Evolutionary conservation across 2,113 vertebrate genomes (phyloP).

Genomic region (Labeo catla): DNA sequence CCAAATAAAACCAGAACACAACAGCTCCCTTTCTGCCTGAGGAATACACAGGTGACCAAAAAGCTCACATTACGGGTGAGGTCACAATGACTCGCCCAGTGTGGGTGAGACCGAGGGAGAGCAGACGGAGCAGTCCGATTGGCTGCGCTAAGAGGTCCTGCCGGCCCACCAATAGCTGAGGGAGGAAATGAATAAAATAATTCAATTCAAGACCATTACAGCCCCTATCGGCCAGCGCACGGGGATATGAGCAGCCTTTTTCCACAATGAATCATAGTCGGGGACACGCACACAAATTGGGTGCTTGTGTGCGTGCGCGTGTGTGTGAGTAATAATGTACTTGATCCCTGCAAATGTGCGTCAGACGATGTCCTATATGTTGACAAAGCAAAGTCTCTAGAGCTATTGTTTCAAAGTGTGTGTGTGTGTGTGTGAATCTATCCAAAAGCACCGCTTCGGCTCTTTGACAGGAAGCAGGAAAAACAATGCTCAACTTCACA

Average conservation of each 20-base stretch:
- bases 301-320: slow-evolving; percentile 38
- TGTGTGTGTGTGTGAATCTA: slow-evolving; percentile 12
- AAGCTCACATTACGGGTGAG: slow-evolving; percentile 56
- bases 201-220: slow-evolving; percentile 58
- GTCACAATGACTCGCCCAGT: slow-evolving; percentile 47
- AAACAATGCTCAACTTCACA: slow-evolving; percentile 61
- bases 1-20: slow-evolving; percentile 45
- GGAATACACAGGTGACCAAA: slow-evolving; percentile 49
- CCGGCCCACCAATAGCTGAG: slow-evolving; percentile 48
- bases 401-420: slow-evolving; percentile 47
- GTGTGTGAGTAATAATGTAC: slow-evolving; percentile 28
- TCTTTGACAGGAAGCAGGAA: slow-evolving; percentile 67
- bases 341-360: slow-evolving; percentile 27
- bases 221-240: slow-evolving; percentile 44
- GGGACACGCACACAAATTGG: slow-evolving; percentile 49
- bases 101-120: slow-evolving; percentile 33
- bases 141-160: slow-evolving; percentile 36
- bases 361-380: slow-evolving; percentile 35
- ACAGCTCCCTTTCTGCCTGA: slow-evolving; percentile 35
- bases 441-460: slow-evolving; percentile 44
- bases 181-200: slow-evolving; percentile 58
- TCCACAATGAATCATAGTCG: slow-evolving; percentile 62
- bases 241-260: slow-evolving; percentile 58
- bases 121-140: slow-evolving; percentile 37
- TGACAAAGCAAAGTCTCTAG: slow-evolving; percentile 47